Base-by-base conservation (phyloP, 2,797 vertebrate genomes). In the Acridotheres tristis region DNA sequence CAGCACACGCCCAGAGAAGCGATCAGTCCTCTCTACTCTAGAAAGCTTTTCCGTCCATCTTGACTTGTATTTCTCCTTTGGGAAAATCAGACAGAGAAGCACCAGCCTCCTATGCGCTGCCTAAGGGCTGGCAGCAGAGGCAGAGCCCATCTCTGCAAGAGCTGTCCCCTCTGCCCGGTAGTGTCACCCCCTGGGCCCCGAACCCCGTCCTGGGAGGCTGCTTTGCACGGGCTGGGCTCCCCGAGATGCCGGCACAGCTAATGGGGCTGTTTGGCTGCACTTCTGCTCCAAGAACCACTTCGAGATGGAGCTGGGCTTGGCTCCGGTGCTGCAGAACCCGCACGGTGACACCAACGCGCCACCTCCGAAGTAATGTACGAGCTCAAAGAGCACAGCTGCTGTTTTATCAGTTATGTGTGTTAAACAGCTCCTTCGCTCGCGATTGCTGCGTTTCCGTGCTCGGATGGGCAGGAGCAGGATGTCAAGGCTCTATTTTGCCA, bases 281-380 rank as follows among this genome's bases (percentile, higher is more conserved):
- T n/a, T n/a, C 12, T 61, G 58, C 47, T 47, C 66, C 62, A 10
- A 22, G 67, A 25, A 11, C 3, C 48, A 5, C 26, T 1, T 32
- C 1, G 73, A 27, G 13, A 9, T 10, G 43, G 61, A 38, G 34
- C 23, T 7, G 14, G n/a, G 13, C 2, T 48, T 48, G 25, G 43
- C n/a, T 47, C 22, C 40, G 18, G 32, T 34, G 16, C 4, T 21
- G 50, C 14, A 2, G 47, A 15, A 27, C 29, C 78, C 21, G 12
- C 55, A 16, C 0, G 0, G 26, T 11, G 38, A 50, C 1, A 8
- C 55, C 53, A 21, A 2, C 2, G 50, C 45, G 47, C 18, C 72
- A 13, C 14, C 50, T 68, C 79, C 2, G 0, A 29, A 42, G 76
- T 9, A 58, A 34, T 0, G 1, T 0, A 1, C 1, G 16, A 71